A percentile compares a stretch with the other conserved stretches of the same genome.
Evolutionary conservation across 2,888 invertebrate species (phyloP).

Genomic region (Hemistola chrysoprasaria): DNA sequence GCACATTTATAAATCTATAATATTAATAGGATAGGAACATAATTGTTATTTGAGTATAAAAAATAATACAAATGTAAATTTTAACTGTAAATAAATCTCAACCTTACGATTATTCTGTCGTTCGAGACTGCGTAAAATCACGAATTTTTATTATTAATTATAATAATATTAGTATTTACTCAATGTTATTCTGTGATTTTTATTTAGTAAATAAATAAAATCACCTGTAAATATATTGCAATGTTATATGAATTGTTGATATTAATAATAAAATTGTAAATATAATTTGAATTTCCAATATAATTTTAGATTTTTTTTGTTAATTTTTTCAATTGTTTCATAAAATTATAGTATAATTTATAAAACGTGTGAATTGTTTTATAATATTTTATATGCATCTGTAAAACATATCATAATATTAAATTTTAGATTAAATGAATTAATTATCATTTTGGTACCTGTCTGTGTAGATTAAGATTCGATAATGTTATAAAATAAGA

Average conservation of each 20-base stretch:
- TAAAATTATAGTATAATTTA: too few relatives aligned
- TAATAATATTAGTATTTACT: constrained; percentile 2
- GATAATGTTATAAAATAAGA: constrained; percentile 20
- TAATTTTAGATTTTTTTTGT: too few relatives aligned
- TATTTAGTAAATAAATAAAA: constrained; percentile 23
- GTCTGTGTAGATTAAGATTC: constrained; percentile 31
- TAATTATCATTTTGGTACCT: constrained; percentile 36
- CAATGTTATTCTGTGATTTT: constrained; percentile 30
- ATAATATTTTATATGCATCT: constrained; percentile 12
- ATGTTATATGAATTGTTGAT: too few relatives aligned
- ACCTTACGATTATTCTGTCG: constrained; percentile 20
- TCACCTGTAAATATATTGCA: constrained; percentile 27
- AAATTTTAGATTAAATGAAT: not conserved
- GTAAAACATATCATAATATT: constrained; percentile 41
- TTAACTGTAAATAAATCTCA: constrained; percentile 17
- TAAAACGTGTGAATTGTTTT: too few relatives aligned
- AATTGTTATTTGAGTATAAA: too few relatives aligned
- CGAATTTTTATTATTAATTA: constrained; percentile 12
- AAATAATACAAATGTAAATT: constrained; percentile 9
- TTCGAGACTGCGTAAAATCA: constrained; percentile 34
- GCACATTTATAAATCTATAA: too few relatives aligned
- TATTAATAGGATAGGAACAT: too few relatives aligned
- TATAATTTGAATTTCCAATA: too few relatives aligned
- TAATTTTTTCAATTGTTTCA: too few relatives aligned
- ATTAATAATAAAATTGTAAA: too few relatives aligned